These are phyloP conservation scores for Steinernema khuongi DNA, from an alignment of 1,140 invertebrate species.

Conservation along the genomic window DNA sequence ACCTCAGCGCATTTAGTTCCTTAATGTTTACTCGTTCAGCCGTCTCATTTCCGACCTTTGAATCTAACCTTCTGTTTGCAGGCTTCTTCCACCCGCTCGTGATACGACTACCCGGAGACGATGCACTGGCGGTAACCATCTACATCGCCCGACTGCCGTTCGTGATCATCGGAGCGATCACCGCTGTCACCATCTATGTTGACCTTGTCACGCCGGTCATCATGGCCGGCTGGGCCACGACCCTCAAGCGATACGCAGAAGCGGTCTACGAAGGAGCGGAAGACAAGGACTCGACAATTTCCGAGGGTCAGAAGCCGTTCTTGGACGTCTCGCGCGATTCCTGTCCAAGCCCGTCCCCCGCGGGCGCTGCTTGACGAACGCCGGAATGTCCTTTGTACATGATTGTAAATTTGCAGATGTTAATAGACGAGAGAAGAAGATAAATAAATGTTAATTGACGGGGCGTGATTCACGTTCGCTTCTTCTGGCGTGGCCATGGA, in stretches of 20 bases:
- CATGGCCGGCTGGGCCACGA: background rate
- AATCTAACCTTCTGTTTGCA: background rate
- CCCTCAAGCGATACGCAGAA: background rate
- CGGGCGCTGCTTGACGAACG: too few species aligned
- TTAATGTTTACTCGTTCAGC: too few species aligned
- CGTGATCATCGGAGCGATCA: background rate
- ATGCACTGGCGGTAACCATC: background rate
- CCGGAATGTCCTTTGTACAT: too few species aligned
- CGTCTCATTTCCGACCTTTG: too few species aligned
- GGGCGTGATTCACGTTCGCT: too few species aligned
- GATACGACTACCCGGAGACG: background rate
- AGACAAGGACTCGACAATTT: background rate
- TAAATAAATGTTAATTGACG: too few species aligned
- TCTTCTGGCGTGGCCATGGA: too few species aligned
- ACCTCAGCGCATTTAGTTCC: too few species aligned
- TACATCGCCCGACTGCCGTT: background rate
- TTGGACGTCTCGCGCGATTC: background rate
- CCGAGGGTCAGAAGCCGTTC: background rate
- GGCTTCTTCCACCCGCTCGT: conserved; percentile 1
- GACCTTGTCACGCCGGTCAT: background rate
- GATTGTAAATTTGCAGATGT: too few species aligned
- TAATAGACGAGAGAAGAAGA: too few species aligned
- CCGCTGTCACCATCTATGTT: background rate
- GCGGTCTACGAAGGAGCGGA: background rate
- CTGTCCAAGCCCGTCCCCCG: background rate